phyloP scores from a whole-genome alignment of 2,888 invertebrate genomes.

The Acanthococcus lagerstroemiae region DNA sequence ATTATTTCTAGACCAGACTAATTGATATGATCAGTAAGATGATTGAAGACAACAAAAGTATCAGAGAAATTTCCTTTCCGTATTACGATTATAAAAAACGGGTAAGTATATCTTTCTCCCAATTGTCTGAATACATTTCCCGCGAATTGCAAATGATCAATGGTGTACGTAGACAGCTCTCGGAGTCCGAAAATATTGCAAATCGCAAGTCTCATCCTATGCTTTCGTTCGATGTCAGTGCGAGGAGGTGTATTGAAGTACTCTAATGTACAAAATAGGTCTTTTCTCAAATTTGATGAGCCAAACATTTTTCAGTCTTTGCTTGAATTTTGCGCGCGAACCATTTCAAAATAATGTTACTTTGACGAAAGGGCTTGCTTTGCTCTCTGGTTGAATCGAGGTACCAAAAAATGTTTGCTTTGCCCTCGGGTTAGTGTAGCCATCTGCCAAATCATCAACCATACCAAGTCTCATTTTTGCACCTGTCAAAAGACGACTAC shows the following conservation, averaged over 20 bases:
- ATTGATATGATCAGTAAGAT: background rate
- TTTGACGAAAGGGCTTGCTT: too few species aligned
- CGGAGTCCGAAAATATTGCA: background rate
- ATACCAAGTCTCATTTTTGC: too few species aligned
- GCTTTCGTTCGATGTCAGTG: background rate
- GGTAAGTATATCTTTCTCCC: background rate
- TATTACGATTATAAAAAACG: background rate
- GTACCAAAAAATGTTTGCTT: too few species aligned
- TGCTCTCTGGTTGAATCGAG: too few species aligned
- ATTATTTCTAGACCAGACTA: slow-evolving; percentile 3
- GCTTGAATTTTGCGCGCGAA: too few species aligned
- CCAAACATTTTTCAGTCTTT: too few species aligned
- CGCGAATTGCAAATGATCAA: background rate
- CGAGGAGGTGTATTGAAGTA: background rate
- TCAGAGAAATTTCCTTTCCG: background rate
- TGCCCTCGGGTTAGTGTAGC: too few species aligned
- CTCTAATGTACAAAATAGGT: too few species aligned
- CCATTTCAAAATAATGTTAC: too few species aligned
- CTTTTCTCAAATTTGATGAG: too few species aligned
- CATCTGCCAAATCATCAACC: too few species aligned
- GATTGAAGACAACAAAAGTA: background rate
- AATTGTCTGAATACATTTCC: background rate
- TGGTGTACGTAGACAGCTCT: background rate
- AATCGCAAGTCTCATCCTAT: background rate
- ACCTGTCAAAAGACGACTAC: too few species aligned